Evolutionary conservation across 30 jellyfish, hydroid and myxozoan genomes (phyloP).

Genomic region (Cassiopea andromeda): DNA sequence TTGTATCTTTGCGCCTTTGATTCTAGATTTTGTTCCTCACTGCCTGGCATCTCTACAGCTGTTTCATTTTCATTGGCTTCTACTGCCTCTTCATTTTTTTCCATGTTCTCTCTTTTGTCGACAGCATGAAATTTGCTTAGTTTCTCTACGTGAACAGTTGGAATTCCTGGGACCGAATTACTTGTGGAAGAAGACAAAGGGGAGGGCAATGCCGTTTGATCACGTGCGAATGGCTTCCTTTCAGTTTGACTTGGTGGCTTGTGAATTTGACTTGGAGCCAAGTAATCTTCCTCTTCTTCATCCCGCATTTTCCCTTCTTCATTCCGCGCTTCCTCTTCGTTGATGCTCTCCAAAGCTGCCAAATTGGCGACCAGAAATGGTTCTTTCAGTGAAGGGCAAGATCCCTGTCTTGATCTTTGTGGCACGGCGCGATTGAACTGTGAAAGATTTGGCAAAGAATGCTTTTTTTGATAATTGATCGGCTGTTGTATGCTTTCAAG

Average conservation of each 20-base stretch:
- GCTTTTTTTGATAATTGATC: background rate
- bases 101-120: too few species aligned
- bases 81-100: too few species aligned
- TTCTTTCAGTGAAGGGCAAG: background rate
- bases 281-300: background rate
- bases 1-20: background rate
- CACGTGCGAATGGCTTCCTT: background rate
- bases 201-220: background rate
- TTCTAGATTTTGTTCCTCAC: background rate
- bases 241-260: background rate
- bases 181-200: background rate
- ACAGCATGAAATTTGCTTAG: too few species aligned
- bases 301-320: background rate
- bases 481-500: background rate
- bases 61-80: too few species aligned
- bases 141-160: too few species aligned
- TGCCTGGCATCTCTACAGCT: too few species aligned
- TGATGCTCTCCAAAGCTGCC: background rate
- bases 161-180: too few species aligned
- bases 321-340: background rate
- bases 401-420: background rate
- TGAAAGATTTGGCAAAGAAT: background rate
- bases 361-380: background rate
- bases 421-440: background rate
- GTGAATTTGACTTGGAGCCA: background rate